Conservation (phyloP, 1,140 invertebrate genomes). For the Lepidostoma basale region DNA sequence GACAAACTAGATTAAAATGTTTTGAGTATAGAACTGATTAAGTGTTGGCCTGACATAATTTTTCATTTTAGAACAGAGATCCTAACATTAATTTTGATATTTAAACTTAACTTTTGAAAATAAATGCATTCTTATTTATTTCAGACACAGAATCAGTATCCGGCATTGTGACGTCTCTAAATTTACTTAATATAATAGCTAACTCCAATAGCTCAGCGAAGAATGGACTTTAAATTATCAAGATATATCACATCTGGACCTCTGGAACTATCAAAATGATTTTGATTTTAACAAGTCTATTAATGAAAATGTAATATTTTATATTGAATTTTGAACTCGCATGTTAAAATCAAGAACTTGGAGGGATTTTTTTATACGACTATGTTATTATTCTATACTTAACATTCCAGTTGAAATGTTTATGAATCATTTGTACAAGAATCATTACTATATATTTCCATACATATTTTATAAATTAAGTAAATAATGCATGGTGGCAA, state of each 20-base stretch:
- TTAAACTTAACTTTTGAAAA: background rate
- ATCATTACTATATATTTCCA: no score
- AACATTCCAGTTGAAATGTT: no score
- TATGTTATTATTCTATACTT: no score
- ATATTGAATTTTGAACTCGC: no score
- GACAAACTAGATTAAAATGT: background rate
- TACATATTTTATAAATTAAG: no score
- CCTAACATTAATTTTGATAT: background rate
- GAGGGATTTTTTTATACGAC: no score
- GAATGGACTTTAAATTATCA: background rate
- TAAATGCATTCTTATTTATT: conserved; percentile 6
- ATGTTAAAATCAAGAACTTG: background rate
- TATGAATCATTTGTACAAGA: no score
- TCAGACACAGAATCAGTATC: conserved; percentile 24
- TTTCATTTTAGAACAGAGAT: background rate
- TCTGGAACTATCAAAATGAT: no score
- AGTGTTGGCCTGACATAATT: background rate
- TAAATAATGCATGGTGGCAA: no score
- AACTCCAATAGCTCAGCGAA: background rate
- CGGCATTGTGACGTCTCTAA: conserved; percentile 30
- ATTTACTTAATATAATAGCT: conserved; percentile 32
- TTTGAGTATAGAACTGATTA: background rate
- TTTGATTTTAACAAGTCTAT: no score
- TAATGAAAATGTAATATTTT: no score
- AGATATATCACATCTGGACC: no score